Percentiles rank a stretch among this genome's conserved stretches.
These are phyloP conservation scores for Myopa tessellatipennis DNA, from an alignment of 2,888 invertebrate genomes.

Conservation along the genomic window DNA sequence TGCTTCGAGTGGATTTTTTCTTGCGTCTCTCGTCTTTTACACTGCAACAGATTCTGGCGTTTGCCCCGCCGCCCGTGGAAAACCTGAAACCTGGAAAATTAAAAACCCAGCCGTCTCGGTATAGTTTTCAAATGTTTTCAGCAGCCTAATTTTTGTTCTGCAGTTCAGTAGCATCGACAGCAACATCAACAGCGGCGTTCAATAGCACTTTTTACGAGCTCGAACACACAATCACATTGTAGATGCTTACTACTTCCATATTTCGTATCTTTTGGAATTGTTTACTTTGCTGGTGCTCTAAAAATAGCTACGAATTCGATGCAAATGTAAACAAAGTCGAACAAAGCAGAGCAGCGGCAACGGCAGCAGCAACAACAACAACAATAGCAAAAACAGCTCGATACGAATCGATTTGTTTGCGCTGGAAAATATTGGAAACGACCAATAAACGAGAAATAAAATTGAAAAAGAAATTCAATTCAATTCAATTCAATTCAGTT, in stretches of 20 bases:
- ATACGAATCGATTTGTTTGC: constrained; percentile 10
- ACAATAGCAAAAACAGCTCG: not conserved
- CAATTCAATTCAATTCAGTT: too few relatives aligned
- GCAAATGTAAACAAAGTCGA: constrained; percentile 29
- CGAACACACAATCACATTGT: not conserved
- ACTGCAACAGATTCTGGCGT: too few relatives aligned
- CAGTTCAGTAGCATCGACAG: not conserved
- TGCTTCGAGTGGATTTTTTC: too few relatives aligned
- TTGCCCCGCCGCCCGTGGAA: too few relatives aligned
- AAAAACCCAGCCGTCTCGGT: too few relatives aligned
- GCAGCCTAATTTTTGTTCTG: not conserved
- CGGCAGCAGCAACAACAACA: constrained; percentile 20
- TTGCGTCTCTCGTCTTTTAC: too few relatives aligned
- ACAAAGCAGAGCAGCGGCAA: too few relatives aligned
- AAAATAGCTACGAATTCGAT: constrained; percentile 25
- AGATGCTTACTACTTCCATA: not conserved
- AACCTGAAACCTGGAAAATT: too few relatives aligned
- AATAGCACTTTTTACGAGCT: not conserved
- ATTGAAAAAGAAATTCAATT: too few relatives aligned
- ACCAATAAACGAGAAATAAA: not conserved
- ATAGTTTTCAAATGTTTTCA: too few relatives aligned
- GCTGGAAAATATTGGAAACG: not conserved
- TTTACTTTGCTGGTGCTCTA: not conserved
- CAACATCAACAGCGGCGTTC: not conserved
- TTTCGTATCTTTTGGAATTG: constrained; percentile 6